Conservation (phyloP, 2,113 vertebrate genomes). For the Heptranchias perlo region DNA sequence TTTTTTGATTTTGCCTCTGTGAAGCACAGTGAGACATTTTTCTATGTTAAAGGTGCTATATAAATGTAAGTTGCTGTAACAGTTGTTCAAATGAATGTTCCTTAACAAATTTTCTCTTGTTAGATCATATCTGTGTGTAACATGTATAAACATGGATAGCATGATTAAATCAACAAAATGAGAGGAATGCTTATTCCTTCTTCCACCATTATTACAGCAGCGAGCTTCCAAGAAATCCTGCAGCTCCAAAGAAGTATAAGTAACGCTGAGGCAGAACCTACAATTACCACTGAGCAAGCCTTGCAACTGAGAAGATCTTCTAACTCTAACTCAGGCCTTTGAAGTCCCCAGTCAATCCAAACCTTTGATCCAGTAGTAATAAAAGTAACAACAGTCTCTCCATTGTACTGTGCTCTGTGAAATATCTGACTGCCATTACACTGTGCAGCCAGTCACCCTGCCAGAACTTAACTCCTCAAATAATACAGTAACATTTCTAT, state of each 20-base stretch:
- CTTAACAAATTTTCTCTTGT: neutral
- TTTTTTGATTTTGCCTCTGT: neutral
- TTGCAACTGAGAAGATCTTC: neutral
- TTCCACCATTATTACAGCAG: neutral
- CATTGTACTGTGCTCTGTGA: neutral
- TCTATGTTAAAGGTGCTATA: neutral
- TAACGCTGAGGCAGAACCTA: neutral
- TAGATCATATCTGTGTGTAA: neutral
- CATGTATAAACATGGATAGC: neutral
- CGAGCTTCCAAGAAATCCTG: neutral
- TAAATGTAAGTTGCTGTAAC: neutral
- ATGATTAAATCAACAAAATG: neutral
- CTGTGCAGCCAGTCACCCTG: neutral
- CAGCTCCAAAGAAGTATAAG: neutral
- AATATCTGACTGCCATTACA: neutral
- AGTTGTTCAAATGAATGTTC: neutral
- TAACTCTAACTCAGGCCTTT: neutral
- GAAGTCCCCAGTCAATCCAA: neutral
- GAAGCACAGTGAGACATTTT: neutral
- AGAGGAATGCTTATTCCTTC: neutral
- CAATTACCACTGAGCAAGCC: neutral
- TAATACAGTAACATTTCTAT: neutral
- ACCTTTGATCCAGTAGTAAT: neutral
- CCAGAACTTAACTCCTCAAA: neutral
- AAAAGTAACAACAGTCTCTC: neutral